These are phyloP conservation scores for Megaustenia siamemsis DNA, from an alignment of 2,888 invertebrate genomes.

Conservation along the genomic window DNA sequence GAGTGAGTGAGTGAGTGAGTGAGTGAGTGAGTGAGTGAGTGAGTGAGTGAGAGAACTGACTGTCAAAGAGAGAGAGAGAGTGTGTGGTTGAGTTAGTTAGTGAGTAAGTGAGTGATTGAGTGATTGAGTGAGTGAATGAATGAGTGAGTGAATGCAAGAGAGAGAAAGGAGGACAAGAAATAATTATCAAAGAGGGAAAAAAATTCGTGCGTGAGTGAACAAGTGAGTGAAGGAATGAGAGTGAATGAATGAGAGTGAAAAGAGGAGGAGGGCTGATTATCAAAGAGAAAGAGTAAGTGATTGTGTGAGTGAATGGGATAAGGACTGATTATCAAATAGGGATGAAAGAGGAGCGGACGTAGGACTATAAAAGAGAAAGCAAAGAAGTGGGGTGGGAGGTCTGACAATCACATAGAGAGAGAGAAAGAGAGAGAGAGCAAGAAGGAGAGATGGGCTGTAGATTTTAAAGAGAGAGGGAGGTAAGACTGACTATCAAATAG, in stretches of 20 bases:
- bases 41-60: too few relatives aligned
- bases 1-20: too few relatives aligned
- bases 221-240: too few relatives aligned
- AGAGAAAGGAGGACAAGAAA: neutral
- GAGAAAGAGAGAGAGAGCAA: constrained; percentile 38
- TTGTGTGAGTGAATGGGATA: constrained; percentile 17
- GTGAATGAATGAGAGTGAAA: too few relatives aligned
- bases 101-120: too few relatives aligned
- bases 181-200: neutral
- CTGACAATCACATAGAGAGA: too few relatives aligned
- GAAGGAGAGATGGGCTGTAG: neutral
- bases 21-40: too few relatives aligned
- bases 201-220: neutral
- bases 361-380: constrained; percentile 19
- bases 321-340: neutral
- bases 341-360: constrained; percentile 20
- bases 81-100: too few relatives aligned
- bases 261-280: neutral
- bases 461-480: neutral
- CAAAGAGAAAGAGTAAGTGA: neutral
- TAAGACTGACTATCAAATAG: too few relatives aligned
- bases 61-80: too few relatives aligned
- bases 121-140: too few relatives aligned
- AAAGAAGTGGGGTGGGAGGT: constrained; percentile 28
- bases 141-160: too few relatives aligned